Conservation (phyloP, 2,797 vertebrate genomes). For the Pelochelys cantorii region DNA sequence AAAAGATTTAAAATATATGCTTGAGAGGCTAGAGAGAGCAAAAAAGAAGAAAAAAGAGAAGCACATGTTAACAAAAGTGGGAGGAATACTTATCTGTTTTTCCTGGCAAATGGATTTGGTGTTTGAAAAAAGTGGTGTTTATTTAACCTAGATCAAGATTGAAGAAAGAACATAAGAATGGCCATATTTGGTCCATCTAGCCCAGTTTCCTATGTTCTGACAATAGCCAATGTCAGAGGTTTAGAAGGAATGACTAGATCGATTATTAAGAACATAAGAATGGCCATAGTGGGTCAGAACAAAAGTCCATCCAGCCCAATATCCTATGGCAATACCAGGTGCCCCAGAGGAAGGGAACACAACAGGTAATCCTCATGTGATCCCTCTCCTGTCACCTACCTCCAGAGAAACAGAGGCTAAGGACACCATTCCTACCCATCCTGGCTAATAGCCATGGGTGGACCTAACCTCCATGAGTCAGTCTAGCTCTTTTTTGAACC, state of each 20-base stretch:
- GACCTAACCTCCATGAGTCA: no score
- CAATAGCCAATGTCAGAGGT: neutral
- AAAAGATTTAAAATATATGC: neutral
- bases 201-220: neutral
- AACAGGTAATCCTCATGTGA: neutral
- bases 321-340: neutral
- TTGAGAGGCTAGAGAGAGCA: neutral
- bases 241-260: no score
- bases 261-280: neutral
- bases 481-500: no score
- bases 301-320: neutral
- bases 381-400: no score
- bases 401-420: no score
- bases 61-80: neutral
- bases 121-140: fast-evolving
- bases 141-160: neutral
- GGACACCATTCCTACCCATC: no score
- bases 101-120: fast-evolving
- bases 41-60: neutral
- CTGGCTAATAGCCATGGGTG: no score
- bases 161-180: neutral
- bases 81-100: neutral
- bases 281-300: neutral
- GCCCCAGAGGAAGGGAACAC: neutral
- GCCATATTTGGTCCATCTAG: neutral